Conservation (phyloP, 2,797 vertebrate species). For the Poecilia gillii region DNA sequence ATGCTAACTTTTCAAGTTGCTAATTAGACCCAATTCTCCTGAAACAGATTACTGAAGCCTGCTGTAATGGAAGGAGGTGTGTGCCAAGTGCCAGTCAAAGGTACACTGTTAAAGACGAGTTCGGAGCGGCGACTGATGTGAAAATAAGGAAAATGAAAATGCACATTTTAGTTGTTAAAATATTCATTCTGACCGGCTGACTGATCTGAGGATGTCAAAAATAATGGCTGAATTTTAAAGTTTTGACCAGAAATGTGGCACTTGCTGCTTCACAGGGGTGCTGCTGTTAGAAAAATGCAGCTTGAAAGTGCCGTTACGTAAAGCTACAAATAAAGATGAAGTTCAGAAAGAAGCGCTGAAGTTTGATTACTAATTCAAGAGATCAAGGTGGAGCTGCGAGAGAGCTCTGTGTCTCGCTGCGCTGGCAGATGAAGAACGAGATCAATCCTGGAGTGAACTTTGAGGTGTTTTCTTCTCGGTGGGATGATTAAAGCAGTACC, state of each 20-base stretch:
- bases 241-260: not conserved
- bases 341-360: constrained; percentile 15
- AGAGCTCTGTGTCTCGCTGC: constrained; percentile 7
- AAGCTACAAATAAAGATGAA: constrained; percentile 9
- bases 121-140: not conserved
- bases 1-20: constrained; percentile 14
- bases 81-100: constrained; percentile 22
- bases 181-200: not conserved
- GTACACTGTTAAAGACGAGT: not conserved
- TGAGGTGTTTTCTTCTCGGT: constrained; percentile 24
- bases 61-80: constrained; percentile 16
- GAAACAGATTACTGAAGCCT: constrained; percentile 37
- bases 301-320: not conserved
- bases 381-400: constrained; percentile 35
- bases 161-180: constrained; percentile 1
- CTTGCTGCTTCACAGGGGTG: not conserved
- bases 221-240: not conserved
- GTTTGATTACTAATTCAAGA: constrained; percentile 38
- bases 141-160: constrained; percentile 11
- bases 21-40: constrained; percentile 34
- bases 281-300: not conserved
- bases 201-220: not conserved
- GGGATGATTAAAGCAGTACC: constrained; percentile 15
- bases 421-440: constrained; percentile 36
- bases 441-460: constrained; percentile 29